These are phyloP conservation scores for Pristionchus japonicus DNA, from an alignment of 2,888 invertebrate genomes.

Conservation along the genomic window DNA sequence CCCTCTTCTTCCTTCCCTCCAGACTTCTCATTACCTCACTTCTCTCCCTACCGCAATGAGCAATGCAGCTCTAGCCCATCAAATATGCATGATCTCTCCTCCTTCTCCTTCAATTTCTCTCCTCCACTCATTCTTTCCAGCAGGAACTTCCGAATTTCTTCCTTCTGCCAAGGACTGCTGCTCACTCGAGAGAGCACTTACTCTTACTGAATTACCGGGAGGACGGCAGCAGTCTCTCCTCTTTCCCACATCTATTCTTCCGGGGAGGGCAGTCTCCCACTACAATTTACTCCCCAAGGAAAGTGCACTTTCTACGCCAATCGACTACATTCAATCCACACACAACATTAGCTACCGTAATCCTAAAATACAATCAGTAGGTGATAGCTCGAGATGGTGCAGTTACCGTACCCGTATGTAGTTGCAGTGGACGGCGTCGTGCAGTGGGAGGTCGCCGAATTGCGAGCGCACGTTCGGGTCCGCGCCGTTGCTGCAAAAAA, in stretches of 20 bases:
- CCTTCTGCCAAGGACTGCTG: neutral
- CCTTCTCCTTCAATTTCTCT: too few species aligned
- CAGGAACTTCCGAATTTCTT: too few species aligned
- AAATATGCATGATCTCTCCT: neutral
- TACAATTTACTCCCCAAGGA: neutral
- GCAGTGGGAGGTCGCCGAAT: constrained; percentile 84
- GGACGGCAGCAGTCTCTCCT: too few species aligned
- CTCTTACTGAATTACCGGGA: neutral
- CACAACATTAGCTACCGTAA: neutral
- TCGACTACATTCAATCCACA: too few species aligned
- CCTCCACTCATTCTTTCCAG: too few species aligned
- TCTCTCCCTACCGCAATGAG: neutral
- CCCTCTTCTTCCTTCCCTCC: neutral
- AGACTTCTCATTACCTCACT: neutral
- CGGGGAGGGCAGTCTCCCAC: neutral
- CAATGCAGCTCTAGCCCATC: neutral
- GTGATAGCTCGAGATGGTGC: neutral
- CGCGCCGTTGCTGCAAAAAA: constrained; percentile 81
- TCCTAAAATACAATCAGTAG: neutral
- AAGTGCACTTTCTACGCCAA: neutral
- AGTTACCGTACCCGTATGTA: constrained; percentile 75
- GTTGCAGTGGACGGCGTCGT: constrained; percentile 85
- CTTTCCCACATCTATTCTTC: neutral
- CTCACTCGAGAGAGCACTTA: neutral
- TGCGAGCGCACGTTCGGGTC: constrained; percentile 86